phyloP scores from a whole-genome alignment of 2,797 vertebrate species.

The Lophius americanus region DNA sequence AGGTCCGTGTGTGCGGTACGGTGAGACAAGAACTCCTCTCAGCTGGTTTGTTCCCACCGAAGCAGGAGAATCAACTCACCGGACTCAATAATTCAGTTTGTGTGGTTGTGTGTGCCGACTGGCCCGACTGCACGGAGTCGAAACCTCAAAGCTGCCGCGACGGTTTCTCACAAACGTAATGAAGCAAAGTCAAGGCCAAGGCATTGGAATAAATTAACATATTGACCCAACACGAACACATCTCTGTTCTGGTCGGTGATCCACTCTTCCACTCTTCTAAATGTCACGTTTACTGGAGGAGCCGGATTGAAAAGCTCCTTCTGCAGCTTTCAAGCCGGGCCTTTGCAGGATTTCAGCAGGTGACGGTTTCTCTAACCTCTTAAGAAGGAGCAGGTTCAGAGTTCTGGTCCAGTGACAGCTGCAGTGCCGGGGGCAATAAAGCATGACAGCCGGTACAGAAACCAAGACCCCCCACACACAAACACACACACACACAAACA shows the following conservation, averaged over 20 bases:
- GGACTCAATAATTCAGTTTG: slow-evolving; percentile 14
- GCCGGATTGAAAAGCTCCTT: slow-evolving; percentile 6
- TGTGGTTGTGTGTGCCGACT: neutral
- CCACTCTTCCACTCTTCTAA: neutral
- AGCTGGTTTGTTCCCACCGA: neutral
- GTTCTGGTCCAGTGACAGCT: slow-evolving; percentile 65
- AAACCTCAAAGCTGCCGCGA: slow-evolving; percentile 13
- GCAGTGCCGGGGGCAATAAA: slow-evolving; percentile 66
- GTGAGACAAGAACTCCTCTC: neutral
- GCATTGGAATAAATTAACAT: too few relatives aligned
- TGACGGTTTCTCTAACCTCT: slow-evolving; percentile 47
- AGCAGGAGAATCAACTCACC: slow-evolving; percentile 13
- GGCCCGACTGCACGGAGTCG: too few relatives aligned
- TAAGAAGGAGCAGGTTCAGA: slow-evolving; percentile 53
- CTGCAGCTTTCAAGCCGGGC: neutral
- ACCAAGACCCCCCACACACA: slow-evolving; percentile 34
- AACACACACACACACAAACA: slow-evolving; percentile 23
- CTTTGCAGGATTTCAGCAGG: slow-evolving; percentile 56
- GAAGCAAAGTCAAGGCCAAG: too few relatives aligned
- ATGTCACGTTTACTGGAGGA: too few relatives aligned
- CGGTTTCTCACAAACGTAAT: too few relatives aligned
- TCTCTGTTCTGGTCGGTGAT: neutral
- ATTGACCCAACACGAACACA: too few relatives aligned
- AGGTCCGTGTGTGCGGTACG: neutral
- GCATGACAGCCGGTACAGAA: slow-evolving; percentile 58